A percentile compares a stretch with the other conserved stretches of the same genome.
These are phyloP conservation scores for Thera britannica DNA, from an alignment of 2,888 invertebrate genomes.

Conservation along the genomic window DNA sequence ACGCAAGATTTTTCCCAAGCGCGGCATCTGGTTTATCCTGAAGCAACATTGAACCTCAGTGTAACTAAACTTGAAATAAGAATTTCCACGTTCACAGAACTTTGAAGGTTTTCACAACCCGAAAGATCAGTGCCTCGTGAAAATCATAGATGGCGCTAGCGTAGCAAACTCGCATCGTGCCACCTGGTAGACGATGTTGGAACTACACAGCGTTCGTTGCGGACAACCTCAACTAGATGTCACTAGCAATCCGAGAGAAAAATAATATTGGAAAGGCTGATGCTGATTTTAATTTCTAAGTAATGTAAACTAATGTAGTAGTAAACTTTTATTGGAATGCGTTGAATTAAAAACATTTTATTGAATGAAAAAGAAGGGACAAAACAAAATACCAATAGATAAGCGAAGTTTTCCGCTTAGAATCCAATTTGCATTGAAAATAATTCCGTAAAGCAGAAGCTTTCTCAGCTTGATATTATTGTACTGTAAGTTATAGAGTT, in stretches of 20 bases:
- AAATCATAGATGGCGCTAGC: slow-evolving; percentile 25
- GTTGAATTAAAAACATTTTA: too few relatives aligned
- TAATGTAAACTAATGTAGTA: too few relatives aligned
- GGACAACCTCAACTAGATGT: slow-evolving; percentile 14
- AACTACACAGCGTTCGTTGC: slow-evolving; percentile 11
- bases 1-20: not conserved
- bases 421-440: not conserved
- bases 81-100: not conserved
- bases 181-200: slow-evolving; percentile 21
- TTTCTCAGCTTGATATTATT: not conserved
- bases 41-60: not conserved
- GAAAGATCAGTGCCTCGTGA: not conserved
- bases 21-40: slow-evolving; percentile 5
- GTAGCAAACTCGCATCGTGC: slow-evolving; percentile 1
- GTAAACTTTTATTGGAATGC: too few relatives aligned
- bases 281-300: too few relatives aligned
- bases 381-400: too few relatives aligned
- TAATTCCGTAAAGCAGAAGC: not conserved
- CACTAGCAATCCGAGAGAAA: slow-evolving; percentile 1
- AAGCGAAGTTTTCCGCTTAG: not conserved
- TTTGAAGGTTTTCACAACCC: not conserved
- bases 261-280: not conserved
- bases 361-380: too few relatives aligned
- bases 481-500: not conserved
- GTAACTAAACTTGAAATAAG: not conserved